Conservation (phyloP, 2,113 vertebrate species). For the Hoplias malabaricus region DNA sequence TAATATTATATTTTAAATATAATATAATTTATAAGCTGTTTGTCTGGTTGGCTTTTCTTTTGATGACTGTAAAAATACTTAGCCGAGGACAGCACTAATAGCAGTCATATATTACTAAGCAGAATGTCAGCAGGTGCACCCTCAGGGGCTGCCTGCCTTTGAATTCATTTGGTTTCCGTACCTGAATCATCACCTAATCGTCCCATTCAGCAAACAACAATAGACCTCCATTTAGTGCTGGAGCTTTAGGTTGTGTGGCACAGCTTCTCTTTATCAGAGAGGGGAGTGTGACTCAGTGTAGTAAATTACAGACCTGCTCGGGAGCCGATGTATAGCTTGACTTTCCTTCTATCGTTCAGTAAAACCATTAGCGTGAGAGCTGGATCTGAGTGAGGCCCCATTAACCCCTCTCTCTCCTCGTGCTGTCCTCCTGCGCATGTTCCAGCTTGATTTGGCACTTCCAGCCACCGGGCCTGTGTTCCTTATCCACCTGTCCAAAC, state of each 20-base stretch:
- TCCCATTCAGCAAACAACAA: constrained; percentile 20
- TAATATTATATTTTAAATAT: too few relatives aligned
- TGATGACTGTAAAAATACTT: neutral
- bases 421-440: neutral
- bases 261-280: neutral
- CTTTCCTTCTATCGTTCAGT: neutral
- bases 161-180: neutral
- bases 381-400: constrained; percentile 10
- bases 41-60: neutral
- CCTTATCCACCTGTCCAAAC: constrained; percentile 45
- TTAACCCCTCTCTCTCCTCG: constrained; percentile 19
- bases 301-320: constrained; percentile 36
- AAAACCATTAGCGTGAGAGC: constrained; percentile 32
- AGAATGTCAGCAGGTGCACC: neutral
- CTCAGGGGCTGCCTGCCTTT: neutral
- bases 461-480: neutral
- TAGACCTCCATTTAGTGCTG: neutral
- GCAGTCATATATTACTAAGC: neutral
- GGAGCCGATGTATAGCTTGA: constrained; percentile 5
- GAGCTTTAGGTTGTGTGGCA: neutral
- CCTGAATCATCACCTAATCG: constrained; percentile 11
- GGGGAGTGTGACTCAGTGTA: constrained; percentile 16
- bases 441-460: constrained; percentile 26
- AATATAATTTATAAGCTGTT: too few relatives aligned
- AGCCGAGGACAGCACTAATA: neutral